Evolutionary conservation across 2,113 vertebrate genomes (phyloP), one percentile per base, ranked within the genome.

Genomic region (Romanogobio albipinnatus): DNA sequence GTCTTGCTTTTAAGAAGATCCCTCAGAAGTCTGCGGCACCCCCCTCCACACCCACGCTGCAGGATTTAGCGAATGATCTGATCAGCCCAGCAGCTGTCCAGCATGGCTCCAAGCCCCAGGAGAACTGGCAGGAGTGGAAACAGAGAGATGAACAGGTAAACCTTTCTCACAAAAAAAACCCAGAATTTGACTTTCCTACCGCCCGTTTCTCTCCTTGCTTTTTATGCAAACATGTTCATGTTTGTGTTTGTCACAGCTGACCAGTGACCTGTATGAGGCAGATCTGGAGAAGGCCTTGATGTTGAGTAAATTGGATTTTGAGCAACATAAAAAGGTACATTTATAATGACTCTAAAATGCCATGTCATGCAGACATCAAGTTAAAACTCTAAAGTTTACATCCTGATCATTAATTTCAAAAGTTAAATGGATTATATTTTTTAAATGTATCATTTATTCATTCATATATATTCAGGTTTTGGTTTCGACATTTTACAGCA

Each of bases 271-370:
- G 87, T 99, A 96, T 91, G 96, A 98, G 92, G 97, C 97, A n/a
- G 97, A 99, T 91, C 93, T 99, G 92, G 96, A 98, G 91, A 97
- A 98, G 87, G 97, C 97, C n/a, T 91, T 98, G 87, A 96, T 99
- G 84, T 90, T 98, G 68, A 99, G 97, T 92, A 97, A 97, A 94
- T 90, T 97, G 89, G 96, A 99, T 87, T 97, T 94, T 58, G 97
- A 98, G 88, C 93, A 98, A 84, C 94, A 96, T 11, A 97, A 94
- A 93, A 95, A 95, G 95, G 96, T 98, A 95, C 1, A 22, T 22
- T 56, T 68, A 19, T 36, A 68, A 17, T 1, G 1, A 66, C 29
- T 13, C 17, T 75, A 68, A 68, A 36, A 36, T 68, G 7, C 1
- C 29, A 36, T 68, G 6, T 66, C 0, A 9, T 70, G 15, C 3